Base-by-base conservation (phyloP, 1,140 invertebrate species). In the Lucilia cuprina region DNA sequence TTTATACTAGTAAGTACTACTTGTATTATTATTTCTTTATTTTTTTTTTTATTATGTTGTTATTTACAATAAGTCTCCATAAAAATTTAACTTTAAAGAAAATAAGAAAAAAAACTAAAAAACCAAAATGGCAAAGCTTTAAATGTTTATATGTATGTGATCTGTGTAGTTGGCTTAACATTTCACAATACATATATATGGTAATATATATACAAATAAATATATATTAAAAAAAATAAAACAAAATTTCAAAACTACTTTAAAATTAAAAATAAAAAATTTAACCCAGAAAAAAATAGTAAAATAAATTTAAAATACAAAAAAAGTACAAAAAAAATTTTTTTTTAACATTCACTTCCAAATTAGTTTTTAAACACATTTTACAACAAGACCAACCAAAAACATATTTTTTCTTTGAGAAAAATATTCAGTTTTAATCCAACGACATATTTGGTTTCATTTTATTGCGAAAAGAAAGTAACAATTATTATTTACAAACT, bases 111-210 rank as follows among this genome's bases (percentile, higher is more conserved):
- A 34, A 75, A 75, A 13, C 13, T 14, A 47, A 77, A 34, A 47
- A 80, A 50, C 19, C 12, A 34, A 34, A 80, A 80, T 80, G 77
- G 77, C 77, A 80, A 80, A 80, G 77, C 77, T 80, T 80, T 80
- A 80, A 80, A 80, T 80, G 77, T 80, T 80, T 80, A 80, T 80
- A 80, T 25, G 77, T 80, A 70, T 70, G 77, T 80, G 77, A 80
- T 80, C 41, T 80, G 77, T 80, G 77, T 80, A 80, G 77, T 80
- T 80, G 34, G 77, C 77, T 80, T 80, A 80, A 80, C 77, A 80
- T 80, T 80, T 80, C 77, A 80, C 77, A 49, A 80, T 21, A 78
- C 30, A 49, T 78, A 78, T 10, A 21, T 2, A 47, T n/a, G 47
- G 8, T 49, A 78, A 78, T 49, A 21, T 49, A 49, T 12, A 50